Evolutionary conservation across 2,113 vertebrate genomes (phyloP).

Genomic region (Notothenia coriiceps): DNA sequence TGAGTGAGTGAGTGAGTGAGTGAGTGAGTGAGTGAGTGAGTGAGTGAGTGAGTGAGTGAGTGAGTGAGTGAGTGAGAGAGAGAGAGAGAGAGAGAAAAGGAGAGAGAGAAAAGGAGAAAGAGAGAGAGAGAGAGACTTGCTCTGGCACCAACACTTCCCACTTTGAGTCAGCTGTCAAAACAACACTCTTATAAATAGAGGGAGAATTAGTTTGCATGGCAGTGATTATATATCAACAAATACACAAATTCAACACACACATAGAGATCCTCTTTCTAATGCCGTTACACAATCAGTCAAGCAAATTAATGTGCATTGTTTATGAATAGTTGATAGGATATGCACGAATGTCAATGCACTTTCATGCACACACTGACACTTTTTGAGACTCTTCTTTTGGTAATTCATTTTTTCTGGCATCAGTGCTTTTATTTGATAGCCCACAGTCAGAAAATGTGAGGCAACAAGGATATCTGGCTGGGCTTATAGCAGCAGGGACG

Average conservation of each 20-base stretch:
- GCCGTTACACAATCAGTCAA: slow-evolving; percentile 8
- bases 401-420: background rate
- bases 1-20: too few relatives aligned
- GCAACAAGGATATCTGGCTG: background rate
- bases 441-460: background rate
- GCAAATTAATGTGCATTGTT: slow-evolving; percentile 10
- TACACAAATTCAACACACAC: slow-evolving; percentile 53
- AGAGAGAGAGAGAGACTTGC: slow-evolving; percentile 11
- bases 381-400: background rate
- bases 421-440: background rate
- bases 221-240: slow-evolving; percentile 64
- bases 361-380: too few relatives aligned
- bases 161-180: slow-evolving; percentile 77
- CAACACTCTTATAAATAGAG: slow-evolving; percentile 72
- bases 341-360: background rate
- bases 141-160: slow-evolving; percentile 63
- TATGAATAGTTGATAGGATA: background rate
- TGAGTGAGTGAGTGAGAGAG: too few relatives aligned
- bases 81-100: background rate
- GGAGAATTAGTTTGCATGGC: slow-evolving; percentile 66
- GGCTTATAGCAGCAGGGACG: background rate
- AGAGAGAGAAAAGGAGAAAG: background rate
- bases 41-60: too few relatives aligned
- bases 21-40: too few relatives aligned
- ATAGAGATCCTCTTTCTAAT: slow-evolving; percentile 19